Conservation (phyloP, 1,140 invertebrate genomes). For the Drosophila cardini region DNA sequence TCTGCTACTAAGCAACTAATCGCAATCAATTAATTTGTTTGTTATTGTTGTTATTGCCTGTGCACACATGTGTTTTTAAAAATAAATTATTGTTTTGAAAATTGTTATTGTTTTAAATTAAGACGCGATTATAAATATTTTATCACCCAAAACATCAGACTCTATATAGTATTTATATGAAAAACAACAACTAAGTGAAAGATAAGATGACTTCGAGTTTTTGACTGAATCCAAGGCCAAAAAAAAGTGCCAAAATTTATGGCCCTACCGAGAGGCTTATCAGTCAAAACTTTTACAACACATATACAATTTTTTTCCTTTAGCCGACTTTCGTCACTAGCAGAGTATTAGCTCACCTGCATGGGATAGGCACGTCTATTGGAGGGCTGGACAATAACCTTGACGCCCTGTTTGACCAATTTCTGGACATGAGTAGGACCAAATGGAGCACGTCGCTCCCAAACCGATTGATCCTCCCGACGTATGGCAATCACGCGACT, state of each 20-base stretch:
- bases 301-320: conserved; percentile 17
- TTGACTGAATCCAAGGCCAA: conserved; percentile 60
- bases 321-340: neutral
- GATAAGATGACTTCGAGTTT: conserved; percentile 42
- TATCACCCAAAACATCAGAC: conserved; percentile 47
- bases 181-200: conserved; percentile 13
- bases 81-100: conserved; percentile 34
- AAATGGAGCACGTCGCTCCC: conserved; percentile 98
- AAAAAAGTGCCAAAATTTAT: conserved; percentile 65
- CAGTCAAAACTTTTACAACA: conserved; percentile 49
- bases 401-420: conserved; percentile 93
- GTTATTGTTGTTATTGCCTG: neutral
- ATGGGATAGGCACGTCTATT: conserved; percentile 98
- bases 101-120: conserved; percentile 23
- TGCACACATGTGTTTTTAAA: conserved; percentile 6
- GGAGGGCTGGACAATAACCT: conserved; percentile 98
- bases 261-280: conserved; percentile 52
- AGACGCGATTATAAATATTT: conserved; percentile 23
- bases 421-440: conserved; percentile 95
- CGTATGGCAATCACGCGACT: conserved; percentile 92
- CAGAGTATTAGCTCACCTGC: conserved; percentile 87
- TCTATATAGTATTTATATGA: conserved; percentile 12
- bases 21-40: conserved; percentile 8
- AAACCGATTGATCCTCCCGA: conserved; percentile 98
- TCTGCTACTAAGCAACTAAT: conserved; percentile 25